Evolutionary conservation across 1,140 invertebrate genomes (phyloP), one percentile per base, ranked within the genome.

Genomic region (Philotrypesis tridentata): DNA sequence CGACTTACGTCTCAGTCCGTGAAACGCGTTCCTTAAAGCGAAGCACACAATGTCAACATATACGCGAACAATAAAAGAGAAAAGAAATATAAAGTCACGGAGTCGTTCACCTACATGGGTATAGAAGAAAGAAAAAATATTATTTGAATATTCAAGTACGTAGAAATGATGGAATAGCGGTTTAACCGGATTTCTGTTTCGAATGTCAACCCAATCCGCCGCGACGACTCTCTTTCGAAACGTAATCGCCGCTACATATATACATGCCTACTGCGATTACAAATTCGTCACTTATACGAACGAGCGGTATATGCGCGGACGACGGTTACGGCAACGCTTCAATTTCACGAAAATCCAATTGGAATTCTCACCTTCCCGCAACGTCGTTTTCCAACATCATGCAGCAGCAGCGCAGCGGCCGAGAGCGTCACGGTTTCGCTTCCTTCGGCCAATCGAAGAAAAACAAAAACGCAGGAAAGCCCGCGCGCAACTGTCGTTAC

Each of bases 391-490:
- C 9, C 61, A 29, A 65, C 3, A 27, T 65, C n/a, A n/a, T n/a
- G n/a, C n/a, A n/a, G n/a, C n/a, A n/a, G n/a, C n/a, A n/a, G n/a
- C n/a, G n/a, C n/a, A n/a, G n/a, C n/a, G n/a, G n/a, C 61, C 9
- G 9, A 25, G 61, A 23, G 27, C 23, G 61, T 65, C 61, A 65
- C 61, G 27, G 61, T 65, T n/a, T n/a, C 25, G 61, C 61, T 65
- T 65, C 61, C 27, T 65, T 23, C 25, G 9, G 61, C 27, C 27
- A 55, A 17, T 25, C 61, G 61, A 14, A 23, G 23, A 37, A 37
- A 48, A 40, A n/a, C n/a, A n/a, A 73, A 43, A 27, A 79, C 2
- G n/a, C 55, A 68, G 55, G 48, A 70, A 70, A 55, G 5, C n/a
- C 25, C 25, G 72, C 8, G 21, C 29, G 31, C 12, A 70, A 70